These are phyloP conservation scores for Galleria mellonella DNA, from an alignment of 1,140 invertebrate species.

Conservation along the genomic window DNA sequence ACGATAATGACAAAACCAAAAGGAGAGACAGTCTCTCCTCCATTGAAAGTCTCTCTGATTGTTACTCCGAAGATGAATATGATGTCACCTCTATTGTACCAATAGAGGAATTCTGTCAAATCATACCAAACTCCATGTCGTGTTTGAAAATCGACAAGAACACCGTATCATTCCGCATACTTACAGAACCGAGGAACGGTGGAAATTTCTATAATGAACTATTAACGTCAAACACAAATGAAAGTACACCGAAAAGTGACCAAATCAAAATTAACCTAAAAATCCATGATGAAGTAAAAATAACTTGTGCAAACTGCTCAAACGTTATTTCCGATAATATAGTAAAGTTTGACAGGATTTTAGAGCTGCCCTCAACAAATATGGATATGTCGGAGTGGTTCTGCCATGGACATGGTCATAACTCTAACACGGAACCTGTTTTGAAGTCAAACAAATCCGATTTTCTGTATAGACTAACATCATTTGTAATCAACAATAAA, in stretches of 20 bases:
- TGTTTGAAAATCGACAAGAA: constrained; percentile 64
- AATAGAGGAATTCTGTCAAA: constrained; percentile 56
- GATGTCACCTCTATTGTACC: constrained; percentile 48
- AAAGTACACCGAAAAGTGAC: constrained; percentile 25
- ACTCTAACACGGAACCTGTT: constrained; percentile 20
- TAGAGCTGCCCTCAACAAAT: constrained; percentile 74
- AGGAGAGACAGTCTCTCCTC: constrained; percentile 55
- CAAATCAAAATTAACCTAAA: constrained; percentile 53
- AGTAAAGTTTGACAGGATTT: constrained; percentile 66
- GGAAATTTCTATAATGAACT: constrained; percentile 74
- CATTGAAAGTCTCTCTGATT: constrained; percentile 57
- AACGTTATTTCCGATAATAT: constrained; percentile 50
- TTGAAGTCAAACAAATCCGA: constrained; percentile 65
- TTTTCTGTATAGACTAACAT: constrained; percentile 71
- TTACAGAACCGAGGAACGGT: constrained; percentile 61
- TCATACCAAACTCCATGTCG: constrained; percentile 69
- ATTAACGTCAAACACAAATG: constrained; percentile 34
- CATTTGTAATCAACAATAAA: constrained; percentile 59
- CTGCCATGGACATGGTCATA: constrained; percentile 61
- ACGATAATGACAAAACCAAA: constrained; percentile 34
- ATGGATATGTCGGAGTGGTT: constrained; percentile 75
- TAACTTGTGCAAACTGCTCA: constrained; percentile 72
- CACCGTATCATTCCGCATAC: constrained; percentile 63
- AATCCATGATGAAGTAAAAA: constrained; percentile 37
- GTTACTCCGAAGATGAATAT: constrained; percentile 48